Base-by-base conservation (phyloP, 2,888 invertebrate species). In the Oligia strigilis region DNA sequence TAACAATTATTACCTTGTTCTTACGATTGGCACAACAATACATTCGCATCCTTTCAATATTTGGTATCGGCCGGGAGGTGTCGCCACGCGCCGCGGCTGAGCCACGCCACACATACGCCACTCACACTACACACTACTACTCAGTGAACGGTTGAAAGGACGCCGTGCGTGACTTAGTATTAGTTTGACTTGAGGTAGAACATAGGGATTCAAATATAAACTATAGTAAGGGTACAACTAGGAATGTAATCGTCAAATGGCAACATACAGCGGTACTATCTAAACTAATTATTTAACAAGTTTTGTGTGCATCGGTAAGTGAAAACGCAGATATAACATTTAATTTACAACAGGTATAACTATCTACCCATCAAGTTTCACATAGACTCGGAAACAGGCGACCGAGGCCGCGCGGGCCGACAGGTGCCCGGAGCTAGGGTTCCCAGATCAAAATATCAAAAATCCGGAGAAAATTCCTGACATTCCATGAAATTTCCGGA, bases 101-200 rank as follows among this genome's bases (percentile, higher is more conserved):
- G 78, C 72, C 84, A 84, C 82, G 85, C 83, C 87, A 82, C 82
- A 71, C 80, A 19, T 36, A 70, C 65, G 73, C 73, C 80, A 81
- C 89, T 72, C 82, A 77, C 87, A 77, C 82, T 78, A 76, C 72
- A 78, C 86, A 67, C 81, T 85, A 83, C 86, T 83, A 89, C 88
- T 85, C 88, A 84, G 86, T 88, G 85, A 87, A 87, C 89, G 90
- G 91, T 88, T 89, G 93, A 93, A 93, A 93, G 94, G 94, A 93
- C 94, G 95, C 94, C 92, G 92, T 94, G 95, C 93, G 92, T 95
- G 95, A 96, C 96, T 96, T 95, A 96, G 95, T 93, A 95, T 95
- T 93, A 95, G 93, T 91, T 94, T 94, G 94, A 95, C 94, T 95
- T 97, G 97, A 97, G 97, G 97, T 97, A 97, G 97, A 96, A 96